Conservation (phyloP, 2,113 vertebrate genomes). For the Notechis scutatus region DNA sequence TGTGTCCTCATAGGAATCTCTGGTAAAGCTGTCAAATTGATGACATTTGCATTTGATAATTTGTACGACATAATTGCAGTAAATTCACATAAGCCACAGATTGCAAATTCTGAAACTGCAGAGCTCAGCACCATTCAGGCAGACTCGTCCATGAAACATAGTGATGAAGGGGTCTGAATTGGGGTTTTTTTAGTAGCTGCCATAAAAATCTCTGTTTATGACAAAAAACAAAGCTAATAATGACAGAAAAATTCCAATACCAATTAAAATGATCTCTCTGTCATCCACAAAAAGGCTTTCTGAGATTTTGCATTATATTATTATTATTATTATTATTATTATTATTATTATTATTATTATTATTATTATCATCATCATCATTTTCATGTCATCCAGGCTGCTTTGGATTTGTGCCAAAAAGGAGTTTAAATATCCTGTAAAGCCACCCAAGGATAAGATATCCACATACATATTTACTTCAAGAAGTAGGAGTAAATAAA, state of each 20-base stretch:
- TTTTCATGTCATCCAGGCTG: conserved; percentile 55
- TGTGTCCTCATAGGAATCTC: conserved; percentile 32
- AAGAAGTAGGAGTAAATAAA: conserved; percentile 39
- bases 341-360: neutral
- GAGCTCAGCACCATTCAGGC: conserved; percentile 57
- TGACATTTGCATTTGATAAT: conserved; percentile 53
- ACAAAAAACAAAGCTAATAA: conserved; percentile 71
- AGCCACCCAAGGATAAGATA: conserved; percentile 51
- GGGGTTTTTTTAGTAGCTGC: conserved; percentile 54
- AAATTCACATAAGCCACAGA: conserved; percentile 67
- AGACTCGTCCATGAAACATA: conserved; percentile 56
- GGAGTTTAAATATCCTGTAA: conserved; percentile 51
- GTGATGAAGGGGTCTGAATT: conserved; percentile 54
- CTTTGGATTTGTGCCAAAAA: conserved; percentile 65
- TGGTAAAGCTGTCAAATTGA: conserved; percentile 32
- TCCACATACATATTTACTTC: conserved; percentile 44
- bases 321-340: neutral
- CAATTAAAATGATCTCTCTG: conserved; percentile 61
- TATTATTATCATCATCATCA: neutral
- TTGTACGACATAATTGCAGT: conserved; percentile 61
- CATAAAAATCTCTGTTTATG: conserved; percentile 66
- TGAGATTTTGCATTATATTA: neutral
- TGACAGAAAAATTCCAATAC: conserved; percentile 65
- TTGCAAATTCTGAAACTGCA: conserved; percentile 69
- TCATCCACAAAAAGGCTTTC: conserved; percentile 45